Percentiles rank a stretch among this genome's conserved stretches.
Conservation (phyloP, 92 coral and sea anemone species). For the Paramuricea clavata region DNA sequence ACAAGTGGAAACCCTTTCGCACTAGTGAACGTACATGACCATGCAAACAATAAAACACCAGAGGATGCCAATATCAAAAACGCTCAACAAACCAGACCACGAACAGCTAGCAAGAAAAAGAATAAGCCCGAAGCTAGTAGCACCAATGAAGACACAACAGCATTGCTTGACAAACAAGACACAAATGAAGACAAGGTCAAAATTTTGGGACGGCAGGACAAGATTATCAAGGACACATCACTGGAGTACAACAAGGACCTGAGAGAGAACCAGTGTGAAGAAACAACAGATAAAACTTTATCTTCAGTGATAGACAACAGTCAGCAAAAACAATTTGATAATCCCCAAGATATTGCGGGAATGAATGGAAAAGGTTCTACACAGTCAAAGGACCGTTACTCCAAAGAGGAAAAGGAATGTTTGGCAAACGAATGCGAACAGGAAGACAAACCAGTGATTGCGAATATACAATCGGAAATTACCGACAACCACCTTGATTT, state of each 20-base stretch:
- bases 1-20: background rate
- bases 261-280: background rate
- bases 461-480: background rate
- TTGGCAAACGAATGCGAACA: background rate
- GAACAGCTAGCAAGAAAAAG: background rate
- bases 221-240: constrained; percentile 3
- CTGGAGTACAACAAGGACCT: background rate
- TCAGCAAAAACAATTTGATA: background rate
- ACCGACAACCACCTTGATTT: background rate
- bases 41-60: background rate
- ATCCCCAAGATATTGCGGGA: background rate
- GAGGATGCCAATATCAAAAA: background rate
- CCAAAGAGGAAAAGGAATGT: background rate
- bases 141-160: background rate
- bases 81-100: background rate
- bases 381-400: background rate
- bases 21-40: background rate
- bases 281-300: background rate
- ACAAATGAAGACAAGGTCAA: background rate
- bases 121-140: background rate
- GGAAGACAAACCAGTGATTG: background rate
- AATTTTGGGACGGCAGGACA: constrained; percentile 32
- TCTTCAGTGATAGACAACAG: background rate
- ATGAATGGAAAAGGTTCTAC: background rate
- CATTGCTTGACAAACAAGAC: background rate